Base-by-base conservation (phyloP, 2,797 vertebrate genomes). In the Spondyliosoma cantharus region DNA sequence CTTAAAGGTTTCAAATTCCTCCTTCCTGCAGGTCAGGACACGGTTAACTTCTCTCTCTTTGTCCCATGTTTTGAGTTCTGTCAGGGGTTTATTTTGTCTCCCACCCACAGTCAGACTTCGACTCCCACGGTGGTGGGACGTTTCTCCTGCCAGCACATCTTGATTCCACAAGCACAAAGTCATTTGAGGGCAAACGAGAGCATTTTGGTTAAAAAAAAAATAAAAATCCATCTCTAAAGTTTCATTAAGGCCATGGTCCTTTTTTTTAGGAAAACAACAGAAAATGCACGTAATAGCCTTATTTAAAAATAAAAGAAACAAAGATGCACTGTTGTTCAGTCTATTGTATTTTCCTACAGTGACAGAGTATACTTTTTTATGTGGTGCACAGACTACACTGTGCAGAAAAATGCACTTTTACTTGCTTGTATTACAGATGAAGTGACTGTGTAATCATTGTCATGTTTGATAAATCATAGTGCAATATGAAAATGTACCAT, bases 11-110 rank as follows among this genome's bases (percentile, higher is more conserved):
- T 61, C 9, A 25, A 8, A 8, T 12, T 19, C 19, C 22, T 19
- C 58, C 7, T 20, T 90, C 90, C 93, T 93, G 94, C 94, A 66
- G 94, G 93, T 86, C 91, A 88, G 90, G 94, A 93, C 74, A 84
- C 1, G 5, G 74, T 87, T 80, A 70, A 74, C 27, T 57, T 24
- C 62, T 70, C 25, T 43, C 57, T 49, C 5, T 61, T 25, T 45
- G 13, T 57, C 56, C 24, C 20, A 80, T 82, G 79, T 89, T 90
- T 87, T 82, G 54, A 86, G 72, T 74, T 78, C 72, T 74, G 68
- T 60, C 22, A 13, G 15, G 12, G 50, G 76, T 88, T 89, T 86
- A 82, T 91, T 92, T 90, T 71, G 54, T 80, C 80, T 84, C 70
- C 71, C 82, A 76, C 89, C 86, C 81, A 42, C 87, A 37, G 85